Evolutionary conservation across 2,888 invertebrate species (phyloP), one percentile per base, ranked within the genome.

Genomic region (Trachelus troglodyta): DNA sequence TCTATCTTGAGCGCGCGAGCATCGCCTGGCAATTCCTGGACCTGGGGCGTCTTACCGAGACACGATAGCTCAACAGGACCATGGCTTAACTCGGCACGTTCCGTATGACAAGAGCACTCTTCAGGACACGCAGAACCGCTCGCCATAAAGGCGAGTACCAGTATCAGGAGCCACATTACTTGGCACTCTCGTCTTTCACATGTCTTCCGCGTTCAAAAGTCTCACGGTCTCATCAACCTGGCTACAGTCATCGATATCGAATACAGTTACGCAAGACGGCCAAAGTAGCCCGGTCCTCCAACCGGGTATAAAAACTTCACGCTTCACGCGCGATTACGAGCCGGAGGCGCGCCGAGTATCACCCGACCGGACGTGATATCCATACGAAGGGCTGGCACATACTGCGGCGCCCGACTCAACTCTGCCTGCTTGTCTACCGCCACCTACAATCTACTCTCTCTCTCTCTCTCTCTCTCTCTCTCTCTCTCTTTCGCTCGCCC

Each of bases 101-200:
- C 56, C 37, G 33, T 79, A 73, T 80, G 81, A 75, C 85, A 85
- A 76, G 87, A 83, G 82, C 91, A 90, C 75, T 83, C 81, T 78
- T 89, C 87, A n/a, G 90, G 89, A 82, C 91, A 91, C 78, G 88
- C 87, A 77, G 87, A 87, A 82, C 89, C 86, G 85, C 89, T 88
- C 88, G 90, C 90, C 90, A 88, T 88, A 81, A 87, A 85, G 89
- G 89, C 90, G 85, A 91, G 87, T 83, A 90, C 85, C 79, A 91
- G 83, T 79, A 85, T 85, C 87, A 88, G 85, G 82, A 87, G 86
- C 89, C 89, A 89, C 90, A 90, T 90, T 81, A 85, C 87, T 85
- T 15, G 31, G 76, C 35, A 33, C 76, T 68, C 34, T 11, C 12
- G 34, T 56, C 4, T 15, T 40, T 37, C 33, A 71, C 71, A 33